phyloP scores from a whole-genome alignment of 1,140 invertebrate species.

The Euura saliciscinereae region DNA sequence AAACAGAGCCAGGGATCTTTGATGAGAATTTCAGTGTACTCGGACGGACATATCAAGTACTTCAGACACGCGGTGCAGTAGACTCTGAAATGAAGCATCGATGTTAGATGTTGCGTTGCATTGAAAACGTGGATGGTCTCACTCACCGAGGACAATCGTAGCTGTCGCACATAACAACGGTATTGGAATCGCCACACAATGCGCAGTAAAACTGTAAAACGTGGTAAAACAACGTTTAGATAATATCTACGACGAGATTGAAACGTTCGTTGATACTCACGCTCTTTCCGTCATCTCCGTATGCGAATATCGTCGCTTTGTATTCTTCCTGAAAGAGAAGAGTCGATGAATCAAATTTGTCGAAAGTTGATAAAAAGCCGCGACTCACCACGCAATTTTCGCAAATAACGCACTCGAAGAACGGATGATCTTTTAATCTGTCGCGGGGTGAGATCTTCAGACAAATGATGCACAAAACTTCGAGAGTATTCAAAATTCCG shows the following conservation, averaged over 20 bases:
- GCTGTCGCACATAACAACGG: slow-evolving; percentile 44
- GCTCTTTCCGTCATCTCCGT: slow-evolving; percentile 48
- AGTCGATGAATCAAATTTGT: too few species aligned
- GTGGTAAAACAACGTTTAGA: slow-evolving; percentile 13
- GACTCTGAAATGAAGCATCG: slow-evolving; percentile 33
- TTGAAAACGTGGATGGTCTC: background rate
- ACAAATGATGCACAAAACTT: slow-evolving; percentile 45
- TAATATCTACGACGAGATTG: background rate
- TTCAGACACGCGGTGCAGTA: slow-evolving; percentile 50
- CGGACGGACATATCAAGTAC: slow-evolving; percentile 42
- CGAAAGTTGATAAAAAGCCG: too few species aligned
- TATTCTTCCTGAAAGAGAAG: slow-evolving; percentile 37
- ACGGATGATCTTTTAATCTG: slow-evolving; percentile 40
- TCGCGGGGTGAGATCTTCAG: slow-evolving; percentile 21
- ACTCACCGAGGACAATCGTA: slow-evolving; percentile 43
- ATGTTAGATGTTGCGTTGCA: background rate
- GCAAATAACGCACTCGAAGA: slow-evolving; percentile 44
- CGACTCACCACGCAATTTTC: slow-evolving; percentile 42
- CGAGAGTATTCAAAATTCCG: slow-evolving; percentile 16
- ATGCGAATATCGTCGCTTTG: slow-evolving; percentile 47
- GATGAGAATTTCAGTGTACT: slow-evolving; percentile 39
- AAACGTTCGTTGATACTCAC: slow-evolving; percentile 33
- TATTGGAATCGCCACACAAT: slow-evolving; percentile 41
- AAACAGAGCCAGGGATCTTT: slow-evolving; percentile 50
- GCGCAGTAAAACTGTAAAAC: slow-evolving; percentile 46